Conservation (phyloP, 2,888 invertebrate species). For the Ectemnius continuus region DNA sequence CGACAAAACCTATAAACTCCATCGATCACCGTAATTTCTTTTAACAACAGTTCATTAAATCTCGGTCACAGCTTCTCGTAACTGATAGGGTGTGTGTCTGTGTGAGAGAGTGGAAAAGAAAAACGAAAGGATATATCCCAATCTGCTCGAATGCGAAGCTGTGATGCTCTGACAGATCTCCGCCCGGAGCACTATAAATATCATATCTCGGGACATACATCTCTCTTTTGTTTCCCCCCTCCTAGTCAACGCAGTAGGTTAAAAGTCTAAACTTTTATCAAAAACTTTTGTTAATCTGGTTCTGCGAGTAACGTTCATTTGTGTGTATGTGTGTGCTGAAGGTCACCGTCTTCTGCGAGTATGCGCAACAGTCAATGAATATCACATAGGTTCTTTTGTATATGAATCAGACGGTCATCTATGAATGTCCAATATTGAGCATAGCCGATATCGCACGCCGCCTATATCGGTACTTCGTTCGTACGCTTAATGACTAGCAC, state of each 20-base stretch:
- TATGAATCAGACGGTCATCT: constrained; percentile 13
- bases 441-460: constrained; percentile 2
- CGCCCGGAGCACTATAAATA: too few species aligned
- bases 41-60: too few species aligned
- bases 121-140: too few species aligned
- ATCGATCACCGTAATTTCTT: too few species aligned
- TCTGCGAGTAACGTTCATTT: constrained; percentile 14
- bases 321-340: background rate
- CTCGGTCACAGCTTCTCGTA: too few species aligned
- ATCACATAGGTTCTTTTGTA: constrained; percentile 17
- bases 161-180: too few species aligned
- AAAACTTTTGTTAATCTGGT: constrained; percentile 29
- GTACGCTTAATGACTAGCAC: constrained; percentile 17
- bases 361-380: constrained; percentile 10
- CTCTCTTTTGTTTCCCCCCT: background rate
- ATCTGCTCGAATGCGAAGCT: too few species aligned
- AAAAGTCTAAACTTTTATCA: constrained; percentile 31
- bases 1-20: too few species aligned
- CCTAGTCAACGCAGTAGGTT: constrained; percentile 21
- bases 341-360: too few species aligned
- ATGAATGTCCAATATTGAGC: constrained; percentile 7
- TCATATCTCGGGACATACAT: too few species aligned
- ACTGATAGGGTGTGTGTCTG: too few species aligned
- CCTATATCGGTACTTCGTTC: background rate
- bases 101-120: too few species aligned